Evolutionary conservation across 2,888 invertebrate genomes (phyloP).

Genomic region (Drosophila pseudotalamancana): DNA sequence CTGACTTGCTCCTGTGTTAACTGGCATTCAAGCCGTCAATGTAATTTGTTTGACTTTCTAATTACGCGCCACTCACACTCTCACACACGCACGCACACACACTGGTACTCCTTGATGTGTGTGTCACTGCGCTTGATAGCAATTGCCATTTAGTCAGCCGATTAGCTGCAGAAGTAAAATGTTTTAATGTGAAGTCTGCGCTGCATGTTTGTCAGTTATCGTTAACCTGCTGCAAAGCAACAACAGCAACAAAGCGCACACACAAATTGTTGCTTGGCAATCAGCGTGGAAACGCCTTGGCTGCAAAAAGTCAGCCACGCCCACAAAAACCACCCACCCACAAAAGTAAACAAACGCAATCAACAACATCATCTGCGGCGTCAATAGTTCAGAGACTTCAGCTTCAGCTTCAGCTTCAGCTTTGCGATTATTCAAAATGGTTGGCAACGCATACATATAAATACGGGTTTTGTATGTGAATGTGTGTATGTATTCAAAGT

Average conservation of each 20-base stretch:
- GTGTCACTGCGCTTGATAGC: slow-evolving; percentile 34
- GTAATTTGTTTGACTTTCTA: slow-evolving; percentile 68
- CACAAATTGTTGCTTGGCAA: slow-evolving; percentile 58
- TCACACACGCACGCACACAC: neutral
- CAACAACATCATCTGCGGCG: slow-evolving; percentile 62
- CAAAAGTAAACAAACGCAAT: slow-evolving; percentile 39
- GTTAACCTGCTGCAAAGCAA: slow-evolving; percentile 42
- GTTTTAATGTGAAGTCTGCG: slow-evolving; percentile 59
- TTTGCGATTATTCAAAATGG: slow-evolving; percentile 51
- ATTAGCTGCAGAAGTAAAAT: slow-evolving; percentile 53
- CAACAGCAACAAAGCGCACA: neutral
- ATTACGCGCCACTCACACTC: slow-evolving; percentile 48
- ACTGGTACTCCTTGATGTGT: neutral
- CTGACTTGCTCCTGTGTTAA: slow-evolving; percentile 27
- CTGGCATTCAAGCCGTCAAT: slow-evolving; percentile 40
- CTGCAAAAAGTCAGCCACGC: slow-evolving; percentile 18
- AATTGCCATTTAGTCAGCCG: slow-evolving; percentile 47
- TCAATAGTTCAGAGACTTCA: slow-evolving; percentile 54
- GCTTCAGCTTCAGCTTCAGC: neutral
- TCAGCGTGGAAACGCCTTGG: slow-evolving; percentile 30
- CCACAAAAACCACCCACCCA: slow-evolving; percentile 7
- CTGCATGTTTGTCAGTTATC: slow-evolving; percentile 67
- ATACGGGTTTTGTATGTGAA: too few species aligned
- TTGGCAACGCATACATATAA: slow-evolving; percentile 27
- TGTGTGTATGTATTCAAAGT: neutral